These are phyloP conservation scores for Vanessa tameamea DNA, from an alignment of 1,140 invertebrate species.

Conservation along the genomic window DNA sequence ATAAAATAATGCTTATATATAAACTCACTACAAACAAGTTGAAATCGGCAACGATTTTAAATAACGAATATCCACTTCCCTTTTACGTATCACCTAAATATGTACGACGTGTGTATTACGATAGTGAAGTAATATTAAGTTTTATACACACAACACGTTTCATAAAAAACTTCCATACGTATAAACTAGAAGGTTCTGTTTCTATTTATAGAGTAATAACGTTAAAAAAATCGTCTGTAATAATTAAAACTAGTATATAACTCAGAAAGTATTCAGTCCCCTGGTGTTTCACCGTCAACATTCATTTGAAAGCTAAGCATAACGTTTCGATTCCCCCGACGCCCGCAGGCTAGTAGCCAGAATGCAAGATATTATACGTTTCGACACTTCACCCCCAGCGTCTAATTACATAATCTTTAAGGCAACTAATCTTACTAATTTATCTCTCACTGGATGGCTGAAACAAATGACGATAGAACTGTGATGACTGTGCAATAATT, in stretches of 20 bases:
- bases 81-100: too few species aligned
- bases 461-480: conserved; percentile 59
- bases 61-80: too few species aligned
- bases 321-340: conserved; percentile 36
- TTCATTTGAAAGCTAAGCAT: conserved; percentile 17
- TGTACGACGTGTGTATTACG: too few species aligned
- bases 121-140: too few species aligned
- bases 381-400: conserved; percentile 48
- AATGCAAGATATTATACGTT: conserved; percentile 56
- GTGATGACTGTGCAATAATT: conserved; percentile 23
- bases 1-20: neutral
- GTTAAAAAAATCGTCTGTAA: neutral
- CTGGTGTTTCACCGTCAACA: neutral
- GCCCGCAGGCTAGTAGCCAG: conserved; percentile 44
- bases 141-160: too few species aligned
- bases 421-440: conserved; percentile 77
- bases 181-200: too few species aligned
- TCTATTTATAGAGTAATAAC: neutral
- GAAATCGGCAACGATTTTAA: too few species aligned
- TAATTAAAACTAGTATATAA: neutral
- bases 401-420: conserved; percentile 70
- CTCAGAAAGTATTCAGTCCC: neutral
- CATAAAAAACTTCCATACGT: too few species aligned
- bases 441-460: conserved; percentile 74
- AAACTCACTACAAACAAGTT: neutral